phyloP scores from a whole-genome alignment of 2,113 vertebrate species.

The Plectropomus leopardus region DNA sequence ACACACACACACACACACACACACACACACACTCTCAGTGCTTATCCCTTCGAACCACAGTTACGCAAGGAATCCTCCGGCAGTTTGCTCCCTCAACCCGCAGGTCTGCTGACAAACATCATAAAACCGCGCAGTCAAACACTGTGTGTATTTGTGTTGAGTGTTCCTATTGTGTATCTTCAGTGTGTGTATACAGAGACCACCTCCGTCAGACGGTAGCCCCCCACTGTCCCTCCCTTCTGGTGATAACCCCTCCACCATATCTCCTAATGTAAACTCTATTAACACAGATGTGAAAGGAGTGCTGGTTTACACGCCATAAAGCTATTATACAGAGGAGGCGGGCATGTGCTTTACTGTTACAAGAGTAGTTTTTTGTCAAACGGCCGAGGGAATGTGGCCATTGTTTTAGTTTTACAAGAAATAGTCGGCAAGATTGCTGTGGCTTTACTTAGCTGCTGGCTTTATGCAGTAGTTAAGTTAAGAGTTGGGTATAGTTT shows the following conservation, averaged over 20 bases:
- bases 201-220: constrained; percentile 51
- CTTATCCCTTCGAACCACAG: constrained; percentile 65
- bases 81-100: constrained; percentile 56
- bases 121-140: constrained; percentile 71
- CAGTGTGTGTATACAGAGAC: constrained; percentile 50
- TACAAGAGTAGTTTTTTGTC: constrained; percentile 10
- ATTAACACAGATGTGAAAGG: constrained; percentile 71
- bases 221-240: not conserved
- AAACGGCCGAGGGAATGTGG: constrained; percentile 28
- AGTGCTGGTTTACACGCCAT: constrained; percentile 64
- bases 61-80: constrained; percentile 71
- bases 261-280: constrained; percentile 77
- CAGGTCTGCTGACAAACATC: constrained; percentile 73
- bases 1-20: constrained; percentile 10
- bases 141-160: constrained; percentile 40
- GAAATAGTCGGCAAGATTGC: not conserved
- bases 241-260: constrained; percentile 63
- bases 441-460: constrained; percentile 51
- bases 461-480: constrained; percentile 2
- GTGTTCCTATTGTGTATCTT: constrained; percentile 58
- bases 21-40: constrained; percentile 8
- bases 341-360: constrained; percentile 56
- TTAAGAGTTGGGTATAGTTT: not conserved
- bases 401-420: constrained; percentile 58
- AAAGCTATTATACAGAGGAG: constrained; percentile 57